Conservation (phyloP, 2,113 vertebrate genomes). For the Proteles cristata region DNA sequence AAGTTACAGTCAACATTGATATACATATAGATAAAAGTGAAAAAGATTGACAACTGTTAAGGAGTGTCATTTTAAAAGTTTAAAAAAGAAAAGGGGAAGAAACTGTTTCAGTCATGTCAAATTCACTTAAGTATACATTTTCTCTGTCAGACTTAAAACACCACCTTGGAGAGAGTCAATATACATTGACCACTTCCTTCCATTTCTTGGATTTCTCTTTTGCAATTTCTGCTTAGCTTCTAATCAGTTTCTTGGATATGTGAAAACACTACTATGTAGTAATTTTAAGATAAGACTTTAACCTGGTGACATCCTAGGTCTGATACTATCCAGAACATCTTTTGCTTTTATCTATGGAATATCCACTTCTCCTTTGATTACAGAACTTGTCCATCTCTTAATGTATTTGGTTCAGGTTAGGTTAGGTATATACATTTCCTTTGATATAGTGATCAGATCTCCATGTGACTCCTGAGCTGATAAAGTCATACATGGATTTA, state of each 20-base stretch:
- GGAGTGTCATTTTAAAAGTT: background rate
- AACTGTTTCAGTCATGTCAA: background rate
- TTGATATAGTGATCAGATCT: background rate
- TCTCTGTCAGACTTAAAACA: background rate
- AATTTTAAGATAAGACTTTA: background rate
- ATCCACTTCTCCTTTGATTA: background rate
- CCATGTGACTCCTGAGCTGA: background rate
- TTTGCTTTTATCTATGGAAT: background rate
- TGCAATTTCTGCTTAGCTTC: background rate
- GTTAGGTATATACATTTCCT: background rate
- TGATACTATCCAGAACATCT: background rate
- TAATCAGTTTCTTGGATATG: background rate
- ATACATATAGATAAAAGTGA: background rate
- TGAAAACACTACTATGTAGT: background rate
- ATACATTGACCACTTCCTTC: conserved; percentile 25
- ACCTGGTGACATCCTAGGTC: background rate
- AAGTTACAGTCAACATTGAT: background rate
- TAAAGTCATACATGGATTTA: background rate
- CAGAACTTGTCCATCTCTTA: background rate
- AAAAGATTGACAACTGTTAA: background rate
- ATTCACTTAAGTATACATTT: conserved; percentile 12
- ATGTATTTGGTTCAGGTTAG: background rate
- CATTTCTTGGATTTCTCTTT: background rate
- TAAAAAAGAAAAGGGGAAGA: background rate
- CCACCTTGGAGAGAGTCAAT: background rate